Evolutionary conservation across 2,888 invertebrate species (phyloP), one percentile per base, ranked within the genome.

Genomic region (Brachyptera putata): DNA sequence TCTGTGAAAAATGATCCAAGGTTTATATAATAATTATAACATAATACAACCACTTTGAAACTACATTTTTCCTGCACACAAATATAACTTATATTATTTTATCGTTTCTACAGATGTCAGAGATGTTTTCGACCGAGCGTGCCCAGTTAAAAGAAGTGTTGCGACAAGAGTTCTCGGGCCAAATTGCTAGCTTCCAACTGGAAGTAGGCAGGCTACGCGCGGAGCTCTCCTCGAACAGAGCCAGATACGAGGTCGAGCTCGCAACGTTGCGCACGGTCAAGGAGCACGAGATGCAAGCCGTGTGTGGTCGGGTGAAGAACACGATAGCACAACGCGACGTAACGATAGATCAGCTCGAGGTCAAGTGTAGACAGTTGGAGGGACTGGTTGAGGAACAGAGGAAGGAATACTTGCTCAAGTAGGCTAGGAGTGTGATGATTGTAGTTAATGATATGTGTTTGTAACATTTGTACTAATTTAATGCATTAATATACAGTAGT

Each of bases 311-410:
- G 69, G 89, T 92, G 14, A 91, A 89, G 74, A 82, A 89, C 61
- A 87, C 91, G 0, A 84, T 92, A 18, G 84, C 86, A 0, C 84
- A 88, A 62, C 91, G 91, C 71, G 89, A 91, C 70, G 84, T 89
- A 3, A 82, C 87, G 5, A 81, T 91, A 56, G 83, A 84, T 63
- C 83, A 88, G 61, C 74, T 91, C 30, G 81, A 86, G 66, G 86
- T 87, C 72, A 86, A 86, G 70, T 87, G 88, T 66, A 78, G 84
- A 0, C 82, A 89, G 64, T 72, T 92, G 61, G 91, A 92, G 72
- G 82, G 80, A 64, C 77, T 91, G 76, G 73, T 91, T 60, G 84
- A 91, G 67, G 87, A 88, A 68, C 89, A 90, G 50, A 60, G 69
- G 43, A 64, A 66, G 55, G 69, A 69, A 53, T 68, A 50, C 36